A percentile compares a stretch with the other conserved stretches of the same genome.
These are phyloP conservation scores for Lathamus discolor DNA, from an alignment of 2,113 vertebrate species.

Conservation along the genomic window DNA sequence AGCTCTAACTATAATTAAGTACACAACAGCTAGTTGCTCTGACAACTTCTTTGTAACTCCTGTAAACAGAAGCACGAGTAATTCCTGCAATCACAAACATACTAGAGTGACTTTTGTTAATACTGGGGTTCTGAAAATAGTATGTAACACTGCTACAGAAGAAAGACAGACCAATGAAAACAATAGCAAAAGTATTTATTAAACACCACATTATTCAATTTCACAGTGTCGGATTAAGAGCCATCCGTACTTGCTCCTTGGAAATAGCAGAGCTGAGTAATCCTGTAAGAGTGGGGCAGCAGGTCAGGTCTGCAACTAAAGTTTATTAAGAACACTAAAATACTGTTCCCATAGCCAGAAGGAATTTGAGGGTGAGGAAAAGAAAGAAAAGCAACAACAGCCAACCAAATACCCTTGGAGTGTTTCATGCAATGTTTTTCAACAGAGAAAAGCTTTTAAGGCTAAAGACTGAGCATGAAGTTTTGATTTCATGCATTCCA, in stretches of 20 bases:
- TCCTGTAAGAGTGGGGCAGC: neutral
- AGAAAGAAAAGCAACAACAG: neutral
- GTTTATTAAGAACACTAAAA: neutral
- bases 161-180: neutral
- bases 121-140: neutral
- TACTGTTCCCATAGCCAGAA: neutral
- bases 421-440: neutral
- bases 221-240: neutral
- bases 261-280: neutral
- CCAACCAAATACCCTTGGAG: neutral
- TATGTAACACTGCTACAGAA: neutral
- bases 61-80: neutral
- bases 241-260: neutral
- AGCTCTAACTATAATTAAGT: neutral
- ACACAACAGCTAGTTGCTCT: neutral
- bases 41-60: neutral
- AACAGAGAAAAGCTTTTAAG: neutral
- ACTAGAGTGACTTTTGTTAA: neutral
- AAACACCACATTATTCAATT: neutral
- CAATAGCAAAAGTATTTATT: constrained; percentile 9
- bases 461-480: neutral
- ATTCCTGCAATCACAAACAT: neutral
- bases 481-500: neutral
- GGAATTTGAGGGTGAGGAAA: neutral
- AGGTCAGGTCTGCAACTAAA: neutral